Base-by-base conservation (phyloP, 2,797 vertebrate species). In the Anas bahamensis region DNA sequence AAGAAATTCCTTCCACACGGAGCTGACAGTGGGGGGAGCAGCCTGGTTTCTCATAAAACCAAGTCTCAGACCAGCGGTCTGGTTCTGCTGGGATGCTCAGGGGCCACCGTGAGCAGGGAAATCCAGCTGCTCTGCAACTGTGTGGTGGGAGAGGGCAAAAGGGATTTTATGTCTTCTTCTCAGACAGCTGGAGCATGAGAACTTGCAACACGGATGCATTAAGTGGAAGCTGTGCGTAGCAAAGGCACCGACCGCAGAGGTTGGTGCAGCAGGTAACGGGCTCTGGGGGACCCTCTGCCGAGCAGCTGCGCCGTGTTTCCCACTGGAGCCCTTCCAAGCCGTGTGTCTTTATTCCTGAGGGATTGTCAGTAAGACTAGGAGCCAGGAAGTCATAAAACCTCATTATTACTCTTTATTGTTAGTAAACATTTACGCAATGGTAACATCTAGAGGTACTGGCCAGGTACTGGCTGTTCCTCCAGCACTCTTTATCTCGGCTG, bases 381-480 rank as follows among this genome's bases (percentile, higher is more conserved):
- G 90, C 69, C 92, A 96, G 93, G 94, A 95, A 93, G 82, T 66
- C 46, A 83, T 93, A 96, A 95, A 94, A 93, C 37, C 88, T 93
- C 84, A 83, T 94, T 89, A 87, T 92, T 93, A 33, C 61, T 61
- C 68, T 85, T 94, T 94, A 91, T 77, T 88, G 72, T 94, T 80
- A 77, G 89, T 90, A 95, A 95, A 89, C 85, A 88, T 94, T 84
- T 73, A 71, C 59, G 48, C 24, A 31, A 1, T 13, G 64, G 71
- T 48, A 28, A 57, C 6, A 31, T 48, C 68, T 33, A 63, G 69
- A 74, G 65, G 77, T 91, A 57, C 78, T 71, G 79, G 77, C n/a
- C 61, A 86, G 71, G 68, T 79, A 50, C 44, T 11, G 48, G n/a
- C 46, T 83, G 70, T 55, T 88, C 73, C 44, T 90, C 48, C 33